phyloP scores from a whole-genome alignment of 2,888 invertebrate species.

The Drosophila koepferae region DNA sequence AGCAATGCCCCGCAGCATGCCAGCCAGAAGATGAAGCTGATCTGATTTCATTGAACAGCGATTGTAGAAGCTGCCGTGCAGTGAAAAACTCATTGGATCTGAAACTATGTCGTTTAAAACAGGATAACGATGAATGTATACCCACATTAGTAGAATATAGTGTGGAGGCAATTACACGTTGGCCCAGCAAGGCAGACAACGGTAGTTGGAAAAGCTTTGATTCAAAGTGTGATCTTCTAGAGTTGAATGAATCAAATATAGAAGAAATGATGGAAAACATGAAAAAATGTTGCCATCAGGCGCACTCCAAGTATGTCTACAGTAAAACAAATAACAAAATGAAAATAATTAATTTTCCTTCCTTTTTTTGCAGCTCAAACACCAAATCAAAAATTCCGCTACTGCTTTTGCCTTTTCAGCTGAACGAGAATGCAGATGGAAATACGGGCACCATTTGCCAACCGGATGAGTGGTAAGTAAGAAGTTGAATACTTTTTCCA shows the following conservation, averaged over 20 bases:
- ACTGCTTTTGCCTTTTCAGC: constrained; percentile 26
- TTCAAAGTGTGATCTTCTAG: neutral
- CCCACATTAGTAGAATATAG: constrained; percentile 24
- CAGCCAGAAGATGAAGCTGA: neutral
- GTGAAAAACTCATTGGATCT: neutral
- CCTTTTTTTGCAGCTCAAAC: neutral
- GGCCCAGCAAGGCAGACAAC: neutral
- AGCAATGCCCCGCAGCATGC: neutral
- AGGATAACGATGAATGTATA: neutral
- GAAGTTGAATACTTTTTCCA: neutral
- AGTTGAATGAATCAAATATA: constrained; percentile 19
- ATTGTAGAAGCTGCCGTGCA: too few species aligned
- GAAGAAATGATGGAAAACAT: constrained; percentile 3
- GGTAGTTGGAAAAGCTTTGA: too few species aligned
- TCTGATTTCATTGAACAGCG: neutral
- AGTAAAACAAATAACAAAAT: too few species aligned
- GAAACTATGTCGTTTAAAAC: constrained; percentile 21
- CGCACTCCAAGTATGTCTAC: constrained; percentile 5
- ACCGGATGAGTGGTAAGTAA: constrained; percentile 43
- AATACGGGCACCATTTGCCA: constrained; percentile 18
- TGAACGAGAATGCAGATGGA: neutral
- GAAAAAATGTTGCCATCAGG: constrained; percentile 12
- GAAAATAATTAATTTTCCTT: too few species aligned
- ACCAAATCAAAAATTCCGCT: constrained; percentile 11
- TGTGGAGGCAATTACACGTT: constrained; percentile 25